phyloP scores from a whole-genome alignment of 2,888 invertebrate species.

The Pristionchus entomophagus region DNA sequence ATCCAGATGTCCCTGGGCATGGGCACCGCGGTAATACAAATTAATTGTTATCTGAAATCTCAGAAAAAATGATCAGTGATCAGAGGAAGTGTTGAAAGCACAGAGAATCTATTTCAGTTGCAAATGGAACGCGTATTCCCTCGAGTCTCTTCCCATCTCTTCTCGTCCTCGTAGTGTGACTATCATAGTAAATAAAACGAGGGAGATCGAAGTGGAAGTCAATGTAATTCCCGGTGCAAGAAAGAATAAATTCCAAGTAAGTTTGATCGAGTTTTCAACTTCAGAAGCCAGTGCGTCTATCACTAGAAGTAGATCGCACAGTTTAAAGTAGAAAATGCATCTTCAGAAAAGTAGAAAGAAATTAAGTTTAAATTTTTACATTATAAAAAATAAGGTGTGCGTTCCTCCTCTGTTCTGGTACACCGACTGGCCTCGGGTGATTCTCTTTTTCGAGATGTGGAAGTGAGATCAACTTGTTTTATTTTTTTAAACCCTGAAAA shows the following conservation, averaged over 20 bases:
- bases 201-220: not conserved
- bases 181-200: not conserved
- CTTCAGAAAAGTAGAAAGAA: not conserved
- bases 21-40: not conserved
- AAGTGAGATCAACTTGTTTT: too few relatives aligned
- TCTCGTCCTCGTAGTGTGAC: not conserved
- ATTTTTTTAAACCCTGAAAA: too few relatives aligned
- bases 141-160: not conserved
- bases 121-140: constrained; percentile 30
- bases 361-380: too few relatives aligned
- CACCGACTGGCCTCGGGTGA: constrained; percentile 20
- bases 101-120: not conserved
- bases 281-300: too few relatives aligned
- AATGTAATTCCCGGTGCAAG: not conserved
- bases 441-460: constrained; percentile 28
- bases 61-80: too few relatives aligned
- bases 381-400: not conserved
- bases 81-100: too few relatives aligned
- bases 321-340: too few relatives aligned
- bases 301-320: too few relatives aligned
- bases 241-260: not conserved
- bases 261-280: too few relatives aligned
- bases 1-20: constrained; percentile 16
- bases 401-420: constrained; percentile 41
- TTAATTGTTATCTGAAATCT: too few relatives aligned